Evolutionary conservation across 2,113 vertebrate genomes (phyloP), one percentile per base, ranked within the genome.

Genomic region (Zosterops hypoxanthus): DNA sequence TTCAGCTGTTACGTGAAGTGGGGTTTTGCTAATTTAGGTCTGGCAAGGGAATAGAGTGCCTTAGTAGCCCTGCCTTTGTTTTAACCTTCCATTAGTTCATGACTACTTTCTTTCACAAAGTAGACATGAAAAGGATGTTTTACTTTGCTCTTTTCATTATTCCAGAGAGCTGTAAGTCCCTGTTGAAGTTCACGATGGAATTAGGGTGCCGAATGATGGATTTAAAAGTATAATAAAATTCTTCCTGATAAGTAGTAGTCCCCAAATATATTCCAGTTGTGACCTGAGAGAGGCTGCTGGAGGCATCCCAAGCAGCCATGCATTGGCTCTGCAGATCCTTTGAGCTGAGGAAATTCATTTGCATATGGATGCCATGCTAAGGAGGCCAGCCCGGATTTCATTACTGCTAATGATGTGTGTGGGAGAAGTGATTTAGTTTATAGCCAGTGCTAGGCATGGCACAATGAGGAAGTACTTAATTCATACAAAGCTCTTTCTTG

Each of bases 331-430:
- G 56, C 36, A 90, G 64, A 70, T 46, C 12, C 0, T 81, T 90
- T 80, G 76, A 88, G 86, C 46, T 50, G 59, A 77, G 79, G 82
- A 95, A 96, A 66, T 57, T 20, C 5, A 92, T 93, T 96, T 93
- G 92, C 95, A 95, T 97, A 86, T 83, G 85, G 92, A 95, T 92
- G 86, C 75, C 75, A 95, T 20, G 82, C 80, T 95, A 92, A 94
- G 88, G 68, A 96, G 85, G 55, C 63, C 82, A 93, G 82, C 33
- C 89, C 4, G 42, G 94, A 80, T 83, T 92, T 96, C 86, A 90
- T 96, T 95, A 96, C 71, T 78, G 90, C 75, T 95, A 95, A 95
- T 93, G 88, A 93, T 49, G 65, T 94, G 86, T 85, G 94, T 88
- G 85, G 86, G 94, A 94, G 88, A 96, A 93, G 86, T 90, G 82